phyloP scores from a whole-genome alignment of 2,888 invertebrate genomes.

The Andrena minutula region DNA sequence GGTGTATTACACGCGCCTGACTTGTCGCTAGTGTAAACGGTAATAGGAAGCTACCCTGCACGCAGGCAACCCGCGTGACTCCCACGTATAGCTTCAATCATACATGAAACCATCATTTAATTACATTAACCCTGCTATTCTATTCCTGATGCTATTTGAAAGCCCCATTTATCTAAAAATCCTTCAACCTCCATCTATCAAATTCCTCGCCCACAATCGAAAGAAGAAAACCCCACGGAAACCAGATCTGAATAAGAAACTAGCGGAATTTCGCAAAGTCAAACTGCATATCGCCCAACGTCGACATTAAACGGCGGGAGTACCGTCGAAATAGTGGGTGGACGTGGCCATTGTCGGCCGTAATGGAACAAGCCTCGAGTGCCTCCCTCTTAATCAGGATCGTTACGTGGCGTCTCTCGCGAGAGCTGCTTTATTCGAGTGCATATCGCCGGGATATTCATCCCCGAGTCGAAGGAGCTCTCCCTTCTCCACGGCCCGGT shows the following conservation, averaged over 20 bases:
- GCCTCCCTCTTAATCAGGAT: conserved; percentile 63
- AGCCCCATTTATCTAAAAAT: background rate
- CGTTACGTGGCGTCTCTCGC: conserved; percentile 60
- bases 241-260: background rate
- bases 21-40: too few relatives aligned
- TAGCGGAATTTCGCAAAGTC: background rate
- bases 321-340: background rate
- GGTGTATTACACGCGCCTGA: too few relatives aligned
- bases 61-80: conserved; percentile 12
- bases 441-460: conserved; percentile 51
- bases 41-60: background rate
- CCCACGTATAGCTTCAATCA: background rate
- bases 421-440: conserved; percentile 61
- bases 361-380: conserved; percentile 26
- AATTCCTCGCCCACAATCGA: background rate
- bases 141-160: background rate
- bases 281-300: background rate
- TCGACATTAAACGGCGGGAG: background rate
- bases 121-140: background rate
- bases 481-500: conserved; percentile 14
- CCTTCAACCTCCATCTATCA: too few relatives aligned
- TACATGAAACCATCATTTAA: background rate
- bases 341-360: conserved; percentile 1
- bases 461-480: conserved; percentile 31
- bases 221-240: background rate